phyloP scores from a whole-genome alignment of 2,797 vertebrate species.

The Lerista edwardsae region DNA sequence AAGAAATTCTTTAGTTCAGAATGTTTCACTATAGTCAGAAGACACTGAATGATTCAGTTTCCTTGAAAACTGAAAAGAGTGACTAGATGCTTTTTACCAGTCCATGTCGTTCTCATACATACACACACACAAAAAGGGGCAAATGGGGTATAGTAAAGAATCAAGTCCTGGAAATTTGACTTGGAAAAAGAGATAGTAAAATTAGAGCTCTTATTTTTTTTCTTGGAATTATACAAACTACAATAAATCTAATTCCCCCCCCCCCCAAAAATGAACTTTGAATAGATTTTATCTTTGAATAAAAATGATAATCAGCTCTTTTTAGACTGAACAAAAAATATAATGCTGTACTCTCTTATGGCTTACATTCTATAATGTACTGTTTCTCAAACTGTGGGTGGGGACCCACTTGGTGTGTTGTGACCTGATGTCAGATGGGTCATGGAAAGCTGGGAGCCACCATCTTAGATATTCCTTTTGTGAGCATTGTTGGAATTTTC shows the following conservation, averaged over 20 bases:
- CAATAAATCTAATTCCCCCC: background rate
- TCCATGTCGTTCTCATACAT: background rate
- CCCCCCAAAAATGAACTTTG: background rate
- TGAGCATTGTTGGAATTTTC: too few species aligned
- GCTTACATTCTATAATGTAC: background rate
- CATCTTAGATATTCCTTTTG: too few species aligned
- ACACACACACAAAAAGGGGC: background rate
- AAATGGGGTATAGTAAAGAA: background rate
- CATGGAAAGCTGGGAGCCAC: too few species aligned
- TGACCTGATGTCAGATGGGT: too few species aligned
- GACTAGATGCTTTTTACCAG: background rate
- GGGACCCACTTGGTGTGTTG: too few species aligned
- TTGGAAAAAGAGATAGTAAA: accelerated
- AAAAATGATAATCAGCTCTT: too few species aligned
- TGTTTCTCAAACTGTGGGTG: too few species aligned
- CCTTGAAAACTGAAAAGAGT: accelerated
- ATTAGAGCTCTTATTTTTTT: background rate
- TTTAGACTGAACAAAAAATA: too few species aligned
- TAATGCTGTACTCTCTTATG: background rate
- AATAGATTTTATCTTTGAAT: background rate
- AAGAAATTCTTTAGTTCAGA: background rate
- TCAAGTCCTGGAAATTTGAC: too few species aligned
- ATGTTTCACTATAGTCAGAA: accelerated
- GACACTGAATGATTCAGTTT: accelerated
- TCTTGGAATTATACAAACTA: background rate